Evolutionary conservation across 2,888 invertebrate species (phyloP).

Genomic region (Ditula angustiorana): DNA sequence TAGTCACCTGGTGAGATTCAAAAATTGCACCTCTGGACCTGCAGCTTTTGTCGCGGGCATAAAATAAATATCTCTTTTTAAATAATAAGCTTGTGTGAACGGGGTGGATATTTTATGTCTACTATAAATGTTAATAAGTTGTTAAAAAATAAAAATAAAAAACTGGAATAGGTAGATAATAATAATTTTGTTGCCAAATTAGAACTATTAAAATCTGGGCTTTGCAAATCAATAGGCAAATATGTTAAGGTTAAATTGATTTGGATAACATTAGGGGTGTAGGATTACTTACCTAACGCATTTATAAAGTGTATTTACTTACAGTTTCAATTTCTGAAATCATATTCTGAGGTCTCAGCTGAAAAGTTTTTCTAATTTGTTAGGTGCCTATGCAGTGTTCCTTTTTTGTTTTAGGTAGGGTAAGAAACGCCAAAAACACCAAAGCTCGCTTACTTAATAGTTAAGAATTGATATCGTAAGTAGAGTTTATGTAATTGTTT

Average conservation of each 20-base stretch:
- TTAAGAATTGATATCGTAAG: constrained; percentile 32
- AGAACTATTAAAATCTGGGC: too few species aligned
- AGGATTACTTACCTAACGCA: not conserved
- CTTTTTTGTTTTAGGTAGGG: constrained; percentile 28
- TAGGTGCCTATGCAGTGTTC: constrained; percentile 1
- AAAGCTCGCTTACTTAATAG: constrained; percentile 34
- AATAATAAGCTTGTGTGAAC: too few species aligned
- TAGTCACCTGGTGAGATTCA: too few species aligned
- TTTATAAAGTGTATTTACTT: not conserved
- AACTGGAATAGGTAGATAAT: too few species aligned
- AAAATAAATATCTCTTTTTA: too few species aligned
- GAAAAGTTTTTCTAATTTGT: constrained; percentile 2
- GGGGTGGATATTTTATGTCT: too few species aligned
- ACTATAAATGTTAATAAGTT: too few species aligned
- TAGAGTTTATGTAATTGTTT: constrained; percentile 33
- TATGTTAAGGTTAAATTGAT: not conserved
- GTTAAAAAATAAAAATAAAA: too few species aligned
- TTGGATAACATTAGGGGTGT: not conserved
- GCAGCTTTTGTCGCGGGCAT: too few species aligned
- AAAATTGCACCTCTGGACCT: too few species aligned
- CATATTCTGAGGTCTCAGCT: constrained; percentile 4
- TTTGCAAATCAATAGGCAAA: too few species aligned
- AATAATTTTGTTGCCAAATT: too few species aligned
- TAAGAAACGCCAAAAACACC: constrained; percentile 33
- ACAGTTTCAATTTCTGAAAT: not conserved